Conservation (phyloP, 2,113 vertebrate genomes). For the Calypte anna region DNA sequence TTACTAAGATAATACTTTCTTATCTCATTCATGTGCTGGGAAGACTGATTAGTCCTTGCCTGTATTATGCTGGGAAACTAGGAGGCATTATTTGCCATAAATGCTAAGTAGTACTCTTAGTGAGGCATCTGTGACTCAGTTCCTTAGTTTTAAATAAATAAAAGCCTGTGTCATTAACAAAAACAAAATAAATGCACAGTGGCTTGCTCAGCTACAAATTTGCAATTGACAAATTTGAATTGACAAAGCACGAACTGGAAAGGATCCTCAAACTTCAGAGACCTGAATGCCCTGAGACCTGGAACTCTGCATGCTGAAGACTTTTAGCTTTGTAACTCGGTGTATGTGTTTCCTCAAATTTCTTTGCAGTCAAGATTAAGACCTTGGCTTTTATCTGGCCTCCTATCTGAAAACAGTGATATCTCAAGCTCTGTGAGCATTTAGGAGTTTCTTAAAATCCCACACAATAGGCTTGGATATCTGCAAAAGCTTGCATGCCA, state of each 20-base stretch:
- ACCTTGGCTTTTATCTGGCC: background rate
- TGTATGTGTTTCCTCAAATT: background rate
- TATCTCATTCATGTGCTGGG: background rate
- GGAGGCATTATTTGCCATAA: slow-evolving; percentile 21
- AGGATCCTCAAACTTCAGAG: background rate
- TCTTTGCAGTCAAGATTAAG: background rate
- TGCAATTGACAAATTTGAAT: background rate
- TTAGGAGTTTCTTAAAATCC: background rate
- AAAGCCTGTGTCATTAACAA: slow-evolving; percentile 6
- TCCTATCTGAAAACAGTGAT: background rate
- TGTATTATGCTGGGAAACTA: slow-evolving; percentile 3
- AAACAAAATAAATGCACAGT: background rate
- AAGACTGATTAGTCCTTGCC: slow-evolving; percentile 44
- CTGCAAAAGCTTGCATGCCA: background rate
- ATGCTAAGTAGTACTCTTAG: background rate
- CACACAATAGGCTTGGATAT: background rate
- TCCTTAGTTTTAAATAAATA: slow-evolving; percentile 44
- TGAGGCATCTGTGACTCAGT: slow-evolving; percentile 53
- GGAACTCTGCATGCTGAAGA: background rate
- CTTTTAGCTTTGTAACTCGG: background rate
- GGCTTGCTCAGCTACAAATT: background rate
- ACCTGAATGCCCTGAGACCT: background rate
- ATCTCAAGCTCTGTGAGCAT: background rate
- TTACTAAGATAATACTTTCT: slow-evolving; percentile 20
- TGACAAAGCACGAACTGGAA: slow-evolving; percentile 20